Evolutionary conservation across 2,113 vertebrate genomes (phyloP).

Genomic region (Pristiophorus japonicus): DNA sequence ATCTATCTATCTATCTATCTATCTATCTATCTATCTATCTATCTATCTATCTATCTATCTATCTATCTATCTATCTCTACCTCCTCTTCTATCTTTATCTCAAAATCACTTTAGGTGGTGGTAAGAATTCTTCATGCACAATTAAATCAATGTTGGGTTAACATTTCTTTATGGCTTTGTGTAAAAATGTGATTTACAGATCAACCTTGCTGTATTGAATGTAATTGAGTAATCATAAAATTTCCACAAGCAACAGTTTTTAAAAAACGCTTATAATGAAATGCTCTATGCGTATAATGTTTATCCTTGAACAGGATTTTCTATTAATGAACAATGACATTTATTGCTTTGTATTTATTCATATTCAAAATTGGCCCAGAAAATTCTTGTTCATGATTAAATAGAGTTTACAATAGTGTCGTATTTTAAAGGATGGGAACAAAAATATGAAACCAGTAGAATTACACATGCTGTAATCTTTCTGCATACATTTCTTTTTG

Average conservation of each 20-base stretch:
- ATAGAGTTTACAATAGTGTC: not conserved
- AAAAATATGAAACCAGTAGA: not conserved
- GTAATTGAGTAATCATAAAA: not conserved
- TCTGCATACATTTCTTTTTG: not conserved
- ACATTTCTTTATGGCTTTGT: not conserved
- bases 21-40: not conserved
- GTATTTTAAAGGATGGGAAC: not conserved
- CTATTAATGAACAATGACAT: not conserved
- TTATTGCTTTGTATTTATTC: conserved; percentile 17
- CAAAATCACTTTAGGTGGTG: not conserved
- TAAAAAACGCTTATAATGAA: not conserved
- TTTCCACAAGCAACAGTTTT: not conserved
- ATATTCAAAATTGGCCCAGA: not conserved
- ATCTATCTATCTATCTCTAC: too few relatives aligned
- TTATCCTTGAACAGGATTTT: not conserved
- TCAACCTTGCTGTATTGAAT: not conserved
- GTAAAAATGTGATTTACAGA: not conserved
- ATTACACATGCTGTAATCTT: not conserved
- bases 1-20: too few relatives aligned
- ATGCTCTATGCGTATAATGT: not conserved
- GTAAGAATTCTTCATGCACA: not conserved
- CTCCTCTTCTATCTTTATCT: not conserved
- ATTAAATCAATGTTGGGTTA: not conserved
- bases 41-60: not conserved
- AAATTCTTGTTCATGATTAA: conserved; percentile 17